Percentiles rank a stretch among this genome's conserved stretches.
Conservation (phyloP, 2,888 invertebrate species). For the Drosophila anomalata region DNA sequence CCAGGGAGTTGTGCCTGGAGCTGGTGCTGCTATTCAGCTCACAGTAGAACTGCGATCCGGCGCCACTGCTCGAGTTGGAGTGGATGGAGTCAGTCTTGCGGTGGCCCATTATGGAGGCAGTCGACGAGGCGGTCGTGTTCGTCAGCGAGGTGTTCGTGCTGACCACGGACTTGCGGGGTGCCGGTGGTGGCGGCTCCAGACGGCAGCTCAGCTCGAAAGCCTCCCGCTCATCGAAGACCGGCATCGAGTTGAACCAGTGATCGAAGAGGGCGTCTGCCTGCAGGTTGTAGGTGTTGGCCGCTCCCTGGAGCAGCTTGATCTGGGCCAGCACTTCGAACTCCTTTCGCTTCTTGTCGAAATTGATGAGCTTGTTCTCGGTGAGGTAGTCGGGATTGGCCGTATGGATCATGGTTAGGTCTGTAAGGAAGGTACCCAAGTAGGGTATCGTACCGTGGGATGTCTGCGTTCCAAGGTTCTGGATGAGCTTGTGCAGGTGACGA, state of each 20-base stretch:
- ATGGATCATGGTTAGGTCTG: slow-evolving; percentile 99
- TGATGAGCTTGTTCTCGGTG: slow-evolving; percentile 92
- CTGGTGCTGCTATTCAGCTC: slow-evolving; percentile 86
- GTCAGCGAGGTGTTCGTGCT: slow-evolving; percentile 76
- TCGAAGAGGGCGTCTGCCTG: slow-evolving; percentile 94
- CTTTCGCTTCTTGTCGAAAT: slow-evolving; percentile 98
- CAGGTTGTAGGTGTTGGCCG: slow-evolving; percentile 97
- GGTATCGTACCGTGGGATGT: slow-evolving; percentile 98
- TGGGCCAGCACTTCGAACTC: slow-evolving; percentile 99
- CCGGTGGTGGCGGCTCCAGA: slow-evolving; percentile 90
- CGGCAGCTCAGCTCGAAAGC: slow-evolving; percentile 95
- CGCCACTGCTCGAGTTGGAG: slow-evolving; percentile 92
- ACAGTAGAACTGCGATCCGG: slow-evolving; percentile 94
- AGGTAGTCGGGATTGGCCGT: slow-evolving; percentile 94
- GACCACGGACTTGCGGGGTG: slow-evolving; percentile 75
- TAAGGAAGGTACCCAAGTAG: slow-evolving; percentile 98
- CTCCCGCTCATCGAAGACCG: slow-evolving; percentile 96
- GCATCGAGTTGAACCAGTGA: slow-evolving; percentile 97
- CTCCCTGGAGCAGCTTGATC: slow-evolving; percentile 96
- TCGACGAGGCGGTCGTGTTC: slow-evolving; percentile 71
- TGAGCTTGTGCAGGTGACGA: slow-evolving; percentile 92
- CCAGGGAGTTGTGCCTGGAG: slow-evolving; percentile 92
- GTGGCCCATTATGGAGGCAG: slow-evolving; percentile 84
- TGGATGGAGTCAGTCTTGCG: slow-evolving; percentile 96
- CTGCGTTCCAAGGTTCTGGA: slow-evolving; percentile 90